These are phyloP conservation scores for Palythoa heliodiscus DNA, from an alignment of 92 coral and sea anemone genomes.

Conservation along the genomic window DNA sequence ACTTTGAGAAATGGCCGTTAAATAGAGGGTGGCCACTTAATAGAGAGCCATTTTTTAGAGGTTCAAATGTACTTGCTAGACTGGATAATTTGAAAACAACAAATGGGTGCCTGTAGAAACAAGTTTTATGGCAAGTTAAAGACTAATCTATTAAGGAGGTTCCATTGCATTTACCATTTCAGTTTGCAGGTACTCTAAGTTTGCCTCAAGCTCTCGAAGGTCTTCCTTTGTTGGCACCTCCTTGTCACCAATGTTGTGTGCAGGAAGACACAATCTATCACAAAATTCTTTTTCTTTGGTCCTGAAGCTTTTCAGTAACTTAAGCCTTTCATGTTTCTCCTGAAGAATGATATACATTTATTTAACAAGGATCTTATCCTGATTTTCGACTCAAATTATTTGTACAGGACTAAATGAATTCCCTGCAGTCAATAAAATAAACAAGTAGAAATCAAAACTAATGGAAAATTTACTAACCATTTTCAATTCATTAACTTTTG, in stretches of 20 bases:
- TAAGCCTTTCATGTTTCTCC: conserved; percentile 94
- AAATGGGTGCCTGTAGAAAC: too few species aligned
- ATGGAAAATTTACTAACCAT: neutral
- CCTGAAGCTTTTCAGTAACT: conserved; percentile 61
- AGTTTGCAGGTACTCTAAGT: conserved; percentile 71
- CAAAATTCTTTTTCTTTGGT: conserved; percentile 6
- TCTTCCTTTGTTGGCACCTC: conserved; percentile 87
- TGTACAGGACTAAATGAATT: too few species aligned
- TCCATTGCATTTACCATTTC: conserved; percentile 65
- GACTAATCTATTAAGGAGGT: too few species aligned
- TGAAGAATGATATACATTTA: neutral
- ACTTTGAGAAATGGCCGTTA: too few species aligned
- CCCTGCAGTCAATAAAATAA: too few species aligned
- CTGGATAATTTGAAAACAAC: too few species aligned
- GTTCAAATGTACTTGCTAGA: too few species aligned
- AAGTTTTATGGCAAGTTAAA: too few species aligned
- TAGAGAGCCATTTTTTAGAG: too few species aligned
- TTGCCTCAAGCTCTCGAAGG: conserved; percentile 82
- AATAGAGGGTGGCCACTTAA: too few species aligned
- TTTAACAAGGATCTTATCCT: neutral
- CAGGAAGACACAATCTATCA: conserved; percentile 40
- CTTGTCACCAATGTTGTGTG: conserved; percentile 76
- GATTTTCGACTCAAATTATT: too few species aligned
- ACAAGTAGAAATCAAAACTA: too few species aligned
- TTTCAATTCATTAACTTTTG: conserved; percentile 20